Evolutionary conservation across 1,140 invertebrate genomes (phyloP).

Genomic region (Andrena cerasifolii): DNA sequence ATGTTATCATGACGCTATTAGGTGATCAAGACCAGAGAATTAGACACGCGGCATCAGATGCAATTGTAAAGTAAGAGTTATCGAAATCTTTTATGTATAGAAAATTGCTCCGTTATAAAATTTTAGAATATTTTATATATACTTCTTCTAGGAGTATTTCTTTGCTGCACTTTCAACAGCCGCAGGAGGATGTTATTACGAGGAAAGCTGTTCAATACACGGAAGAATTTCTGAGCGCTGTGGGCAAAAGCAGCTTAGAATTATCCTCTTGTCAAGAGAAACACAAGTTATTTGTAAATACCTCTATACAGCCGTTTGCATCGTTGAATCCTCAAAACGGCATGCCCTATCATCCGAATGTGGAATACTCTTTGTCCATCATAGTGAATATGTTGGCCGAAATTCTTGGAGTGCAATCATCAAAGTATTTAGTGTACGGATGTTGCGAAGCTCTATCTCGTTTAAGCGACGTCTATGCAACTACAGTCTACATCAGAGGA

Average conservation of each 20-base stretch:
- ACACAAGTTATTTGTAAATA: slow-evolving; percentile 71
- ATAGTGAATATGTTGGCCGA: slow-evolving; percentile 70
- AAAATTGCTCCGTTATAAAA: neutral
- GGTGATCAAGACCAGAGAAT: slow-evolving; percentile 91
- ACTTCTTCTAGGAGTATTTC: slow-evolving; percentile 80
- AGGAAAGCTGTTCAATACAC: slow-evolving; percentile 77
- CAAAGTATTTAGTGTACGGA: slow-evolving; percentile 80
- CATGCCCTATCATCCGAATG: slow-evolving; percentile 23
- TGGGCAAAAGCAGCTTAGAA: slow-evolving; percentile 55
- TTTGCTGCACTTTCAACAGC: slow-evolving; percentile 77
- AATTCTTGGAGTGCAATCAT: slow-evolving; percentile 72
- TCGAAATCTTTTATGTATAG: too few species aligned
- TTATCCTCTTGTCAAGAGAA: slow-evolving; percentile 60
- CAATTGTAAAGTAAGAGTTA: slow-evolving; percentile 86
- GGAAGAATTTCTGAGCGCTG: slow-evolving; percentile 74
- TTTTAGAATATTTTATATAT: neutral
- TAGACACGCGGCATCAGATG: slow-evolving; percentile 86
- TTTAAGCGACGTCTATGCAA: slow-evolving; percentile 81
- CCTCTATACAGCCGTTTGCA: slow-evolving; percentile 69
- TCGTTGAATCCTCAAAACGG: slow-evolving; percentile 37
- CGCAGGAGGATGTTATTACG: slow-evolving; percentile 80
- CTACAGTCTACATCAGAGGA: slow-evolving; percentile 81
- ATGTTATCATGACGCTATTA: slow-evolving; percentile 85
- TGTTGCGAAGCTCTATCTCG: slow-evolving; percentile 82
- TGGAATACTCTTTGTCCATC: slow-evolving; percentile 59